Percentiles rank a stretch among this genome's conserved stretches.
Conservation (phyloP, 2,113 vertebrate species). For the Phyllostomus hastatus region DNA sequence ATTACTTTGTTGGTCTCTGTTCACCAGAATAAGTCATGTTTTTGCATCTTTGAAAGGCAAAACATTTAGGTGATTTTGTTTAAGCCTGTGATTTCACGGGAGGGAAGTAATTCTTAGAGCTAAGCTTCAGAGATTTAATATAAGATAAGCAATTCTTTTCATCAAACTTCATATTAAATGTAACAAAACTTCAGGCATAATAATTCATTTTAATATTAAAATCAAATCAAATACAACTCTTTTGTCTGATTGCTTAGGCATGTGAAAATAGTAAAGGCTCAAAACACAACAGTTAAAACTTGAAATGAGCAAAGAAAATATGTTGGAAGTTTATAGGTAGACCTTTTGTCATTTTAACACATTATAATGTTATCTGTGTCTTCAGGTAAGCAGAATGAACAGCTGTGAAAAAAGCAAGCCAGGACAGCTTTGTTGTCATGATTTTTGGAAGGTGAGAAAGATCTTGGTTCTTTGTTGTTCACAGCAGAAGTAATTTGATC, state of each 20-base stretch:
- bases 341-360: slow-evolving; percentile 5
- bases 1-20: slow-evolving; percentile 16
- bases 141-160: slow-evolving; percentile 56
- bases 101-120: slow-evolving; percentile 15
- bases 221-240: slow-evolving; percentile 44
- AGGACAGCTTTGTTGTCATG: background rate
- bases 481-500: background rate
- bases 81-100: slow-evolving; percentile 9
- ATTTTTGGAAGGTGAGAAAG: background rate
- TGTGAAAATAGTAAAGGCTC: slow-evolving; percentile 7
- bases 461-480: background rate
- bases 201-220: slow-evolving; percentile 58
- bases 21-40: background rate
- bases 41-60: slow-evolving; percentile 17
- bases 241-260: slow-evolving; percentile 40
- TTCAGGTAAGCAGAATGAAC: slow-evolving; percentile 23
- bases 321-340: background rate
- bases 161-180: slow-evolving; percentile 45
- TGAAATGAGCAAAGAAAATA: slow-evolving; percentile 43
- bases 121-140: slow-evolving; percentile 53
- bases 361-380: background rate
- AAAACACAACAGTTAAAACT: slow-evolving; percentile 44
- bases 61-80: slow-evolving; percentile 29
- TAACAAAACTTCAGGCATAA: slow-evolving; percentile 15
- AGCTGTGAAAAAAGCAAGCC: background rate